Conservation (phyloP, 2,888 invertebrate genomes). For the Phoenoteleia sp. region DNA sequence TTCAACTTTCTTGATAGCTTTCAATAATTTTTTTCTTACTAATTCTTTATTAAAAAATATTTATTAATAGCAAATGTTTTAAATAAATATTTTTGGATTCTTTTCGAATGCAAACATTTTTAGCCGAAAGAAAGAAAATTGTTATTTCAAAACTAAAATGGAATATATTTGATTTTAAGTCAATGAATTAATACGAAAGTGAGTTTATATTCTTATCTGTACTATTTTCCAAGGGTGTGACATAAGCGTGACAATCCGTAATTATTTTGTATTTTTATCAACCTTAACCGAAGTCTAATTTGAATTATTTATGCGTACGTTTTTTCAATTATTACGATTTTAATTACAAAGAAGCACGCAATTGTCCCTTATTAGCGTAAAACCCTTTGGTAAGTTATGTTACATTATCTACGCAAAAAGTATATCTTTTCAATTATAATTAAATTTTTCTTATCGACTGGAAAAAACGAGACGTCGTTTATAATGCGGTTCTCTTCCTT, state of each 20-base stretch:
- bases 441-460: no score
- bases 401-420: not conserved
- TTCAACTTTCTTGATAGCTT: constrained; percentile 15
- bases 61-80: not conserved
- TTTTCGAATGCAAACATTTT: no score
- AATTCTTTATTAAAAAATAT: not conserved
- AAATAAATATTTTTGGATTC: not conserved
- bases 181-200: not conserved
- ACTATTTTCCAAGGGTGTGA: constrained; percentile 38
- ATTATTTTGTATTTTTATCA: constrained; percentile 50
- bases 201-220: not conserved
- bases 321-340: constrained; percentile 22
- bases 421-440: no score
- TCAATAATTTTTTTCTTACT: not conserved
- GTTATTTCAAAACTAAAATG: no score
- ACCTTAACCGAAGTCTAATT: constrained; percentile 24
- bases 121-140: no score
- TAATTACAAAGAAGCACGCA: constrained; percentile 47
- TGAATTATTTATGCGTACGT: constrained; percentile 39
- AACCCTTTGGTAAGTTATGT: not conserved
- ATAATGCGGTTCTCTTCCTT: no score
- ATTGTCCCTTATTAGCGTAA: not conserved
- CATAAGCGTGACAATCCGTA: constrained; percentile 45
- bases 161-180: not conserved
- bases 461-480: no score